Evolutionary conservation across 1,140 invertebrate genomes (phyloP).

Genomic region (Aphis gossypii): DNA sequence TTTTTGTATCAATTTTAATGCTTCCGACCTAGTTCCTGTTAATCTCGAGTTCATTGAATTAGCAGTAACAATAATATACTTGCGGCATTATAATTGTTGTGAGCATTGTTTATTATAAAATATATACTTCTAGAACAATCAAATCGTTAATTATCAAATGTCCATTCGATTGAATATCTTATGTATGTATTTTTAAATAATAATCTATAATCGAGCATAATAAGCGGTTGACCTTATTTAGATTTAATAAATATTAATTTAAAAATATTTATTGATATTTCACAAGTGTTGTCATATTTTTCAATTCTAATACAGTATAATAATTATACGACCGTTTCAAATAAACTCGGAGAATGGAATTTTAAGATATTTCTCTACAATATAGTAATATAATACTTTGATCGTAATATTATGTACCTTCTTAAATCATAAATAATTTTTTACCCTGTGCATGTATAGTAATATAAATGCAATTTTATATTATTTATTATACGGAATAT

Average conservation of each 20-base stretch:
- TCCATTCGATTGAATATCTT: not conserved
- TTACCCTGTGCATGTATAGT: not conserved
- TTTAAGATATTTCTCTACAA: not conserved
- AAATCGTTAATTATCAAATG: not conserved
- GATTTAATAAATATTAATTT: not conserved
- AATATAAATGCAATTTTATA: not conserved
- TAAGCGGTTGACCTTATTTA: not conserved
- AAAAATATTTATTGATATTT: not conserved
- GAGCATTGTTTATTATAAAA: not conserved
- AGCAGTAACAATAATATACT: not conserved
- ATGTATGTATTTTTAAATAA: not conserved
- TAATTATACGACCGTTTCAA: not conserved
- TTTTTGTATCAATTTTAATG: not conserved
- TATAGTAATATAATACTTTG: not conserved
- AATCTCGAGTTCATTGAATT: not conserved
- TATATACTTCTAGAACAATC: not conserved
- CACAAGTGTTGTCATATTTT: not conserved
- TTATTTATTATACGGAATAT: not conserved
- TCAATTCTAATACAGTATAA: not conserved
- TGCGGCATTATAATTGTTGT: not conserved
- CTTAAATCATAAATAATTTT: not conserved
- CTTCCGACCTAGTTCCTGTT: not conserved
- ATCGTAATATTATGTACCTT: not conserved
- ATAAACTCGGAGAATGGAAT: not conserved
- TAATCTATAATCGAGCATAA: not conserved